phyloP scores from a whole-genome alignment of 2,113 vertebrate species.

The Anoura caudifer region DNA sequence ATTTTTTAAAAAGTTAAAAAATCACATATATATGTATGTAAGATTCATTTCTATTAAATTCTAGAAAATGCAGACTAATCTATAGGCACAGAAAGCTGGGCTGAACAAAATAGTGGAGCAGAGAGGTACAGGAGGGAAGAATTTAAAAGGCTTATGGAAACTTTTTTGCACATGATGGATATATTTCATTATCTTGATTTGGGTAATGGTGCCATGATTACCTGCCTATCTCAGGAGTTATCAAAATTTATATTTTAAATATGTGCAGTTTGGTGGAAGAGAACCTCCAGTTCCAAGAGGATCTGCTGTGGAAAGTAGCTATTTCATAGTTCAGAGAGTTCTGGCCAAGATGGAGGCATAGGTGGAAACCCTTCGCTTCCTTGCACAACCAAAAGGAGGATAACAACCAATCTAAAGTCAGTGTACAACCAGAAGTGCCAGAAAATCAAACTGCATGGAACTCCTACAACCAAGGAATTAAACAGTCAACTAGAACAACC shows the following conservation, averaged over 20 bases:
- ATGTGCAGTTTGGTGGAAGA: background rate
- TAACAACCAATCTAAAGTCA: no score
- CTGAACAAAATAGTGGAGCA: background rate
- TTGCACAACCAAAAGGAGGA: no score
- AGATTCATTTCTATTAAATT: background rate
- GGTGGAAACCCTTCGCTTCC: no score
- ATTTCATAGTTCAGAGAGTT: no score
- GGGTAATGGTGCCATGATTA: background rate
- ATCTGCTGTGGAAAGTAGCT: no score
- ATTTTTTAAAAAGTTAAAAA: background rate
- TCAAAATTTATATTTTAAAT: slow-evolving; percentile 8
- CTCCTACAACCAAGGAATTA: no score
- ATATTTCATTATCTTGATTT: slow-evolving; percentile 15
- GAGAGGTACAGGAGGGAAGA: background rate
- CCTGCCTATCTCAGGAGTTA: background rate
- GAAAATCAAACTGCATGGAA: no score
- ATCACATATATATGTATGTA: background rate
- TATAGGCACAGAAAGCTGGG: background rate
- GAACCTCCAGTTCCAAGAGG: no score
- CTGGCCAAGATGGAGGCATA: no score
- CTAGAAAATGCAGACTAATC: background rate
- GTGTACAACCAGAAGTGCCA: no score
- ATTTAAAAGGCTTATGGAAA: background rate
- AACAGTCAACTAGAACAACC: no score
- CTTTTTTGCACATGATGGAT: background rate